Evolutionary conservation across 1,140 invertebrate species (phyloP), one percentile per base, ranked within the genome.

Genomic region (Drosophila serrata): DNA sequence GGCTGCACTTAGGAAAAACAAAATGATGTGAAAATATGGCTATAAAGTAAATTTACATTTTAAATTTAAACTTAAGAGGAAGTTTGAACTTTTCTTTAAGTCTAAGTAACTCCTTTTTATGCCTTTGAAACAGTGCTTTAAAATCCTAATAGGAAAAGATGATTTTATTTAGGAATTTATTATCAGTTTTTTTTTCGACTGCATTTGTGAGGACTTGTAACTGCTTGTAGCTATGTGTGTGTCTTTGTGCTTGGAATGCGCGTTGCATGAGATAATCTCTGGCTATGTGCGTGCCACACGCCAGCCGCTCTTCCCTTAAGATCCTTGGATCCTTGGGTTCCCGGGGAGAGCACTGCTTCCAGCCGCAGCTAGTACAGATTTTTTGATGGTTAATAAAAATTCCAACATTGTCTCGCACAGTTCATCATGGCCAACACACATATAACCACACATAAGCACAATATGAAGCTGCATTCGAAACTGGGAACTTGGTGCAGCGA

Each of bases 371-470:
- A 75, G 55, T 64, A 74, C 74, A 77, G 74, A 84, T 90, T 90
- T 86, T 73, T 85, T 90, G 85, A 90, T 90, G 85, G 85, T 90
- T 90, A 90, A 90, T 90, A 90, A 90, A 90, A 90, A 90, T 90
- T 90, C 85, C 85, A 90, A 90, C 85, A 90, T 90, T 90, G 85
- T 90, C 85, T 90, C 62, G 65, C 55, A 67, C 80, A 90, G 85
- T 90, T 90, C 85, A 90, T 90, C 85, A 90, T 90, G 70, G 75
- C 79, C 56, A 56, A 31, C 75, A 72, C 75, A 72, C 70, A 82
- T 35, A 82, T 53, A 53, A 11, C 49, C 45, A n/a, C 31, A 53
- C 51, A 55, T 86, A 72, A 61, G 78, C 64, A 55, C 75, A 79
- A 78, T 70, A 53, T 75, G 63, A 70, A 79, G 40, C 59, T 65